Evolutionary conservation across 1,140 invertebrate species (phyloP).

Genomic region (Euura saliciscinereae): DNA sequence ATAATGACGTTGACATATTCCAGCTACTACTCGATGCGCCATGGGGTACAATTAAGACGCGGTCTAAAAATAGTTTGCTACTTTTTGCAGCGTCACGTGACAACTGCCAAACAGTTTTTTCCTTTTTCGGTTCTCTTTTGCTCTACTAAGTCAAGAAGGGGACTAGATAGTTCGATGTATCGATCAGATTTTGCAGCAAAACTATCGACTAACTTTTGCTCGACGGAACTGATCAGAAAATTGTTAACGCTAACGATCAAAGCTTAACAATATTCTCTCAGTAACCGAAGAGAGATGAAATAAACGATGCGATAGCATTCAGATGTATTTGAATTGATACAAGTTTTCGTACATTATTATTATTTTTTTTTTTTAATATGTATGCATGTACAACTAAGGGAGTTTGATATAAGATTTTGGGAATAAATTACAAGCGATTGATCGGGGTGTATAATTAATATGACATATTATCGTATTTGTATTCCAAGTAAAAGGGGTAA

Average conservation of each 20-base stretch:
- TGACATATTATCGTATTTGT: background rate
- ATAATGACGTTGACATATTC: no score
- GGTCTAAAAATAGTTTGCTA: no score
- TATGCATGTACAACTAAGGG: background rate
- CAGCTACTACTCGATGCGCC: background rate
- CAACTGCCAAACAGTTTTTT: background rate
- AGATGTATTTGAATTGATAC: constrained; percentile 15
- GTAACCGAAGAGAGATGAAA: background rate
- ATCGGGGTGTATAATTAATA: background rate
- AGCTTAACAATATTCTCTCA: background rate
- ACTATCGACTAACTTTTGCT: no score
- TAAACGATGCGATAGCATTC: constrained; percentile 12
- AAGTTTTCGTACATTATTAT: background rate
- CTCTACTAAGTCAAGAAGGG: background rate
- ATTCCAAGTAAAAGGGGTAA: background rate
- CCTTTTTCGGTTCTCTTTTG: constrained; percentile 2
- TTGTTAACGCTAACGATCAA: background rate
- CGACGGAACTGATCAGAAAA: background rate
- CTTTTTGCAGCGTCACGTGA: background rate
- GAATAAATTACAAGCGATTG: background rate
- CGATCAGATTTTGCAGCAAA: no score
- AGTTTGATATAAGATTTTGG: background rate
- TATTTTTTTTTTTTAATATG: no score
- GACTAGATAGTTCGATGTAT: background rate
- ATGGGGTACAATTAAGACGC: background rate